A percentile compares a stretch with the other conserved stretches of the same genome.
These are phyloP conservation scores for Gobio occitaniae DNA, from an alignment of 2,797 vertebrate species.

Conservation along the genomic window DNA sequence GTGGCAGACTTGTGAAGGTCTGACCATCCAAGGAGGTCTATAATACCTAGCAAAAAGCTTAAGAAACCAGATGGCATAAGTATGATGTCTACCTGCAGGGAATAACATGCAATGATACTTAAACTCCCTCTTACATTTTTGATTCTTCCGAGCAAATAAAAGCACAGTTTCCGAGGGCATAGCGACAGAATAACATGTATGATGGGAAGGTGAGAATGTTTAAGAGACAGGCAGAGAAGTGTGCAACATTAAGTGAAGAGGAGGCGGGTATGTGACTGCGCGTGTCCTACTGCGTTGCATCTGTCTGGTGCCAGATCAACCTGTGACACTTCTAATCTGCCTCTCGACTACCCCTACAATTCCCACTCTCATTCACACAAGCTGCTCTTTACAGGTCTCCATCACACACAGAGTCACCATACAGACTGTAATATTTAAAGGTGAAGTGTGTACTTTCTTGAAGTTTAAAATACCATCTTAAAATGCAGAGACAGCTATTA, in stretches of 20 bases:
- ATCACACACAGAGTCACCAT: background rate
- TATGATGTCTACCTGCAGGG: slow-evolving; percentile 13
- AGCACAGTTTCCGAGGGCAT: background rate
- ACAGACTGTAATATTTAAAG: background rate
- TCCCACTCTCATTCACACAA: slow-evolving; percentile 34
- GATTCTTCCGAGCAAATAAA: background rate
- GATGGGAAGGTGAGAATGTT: slow-evolving; percentile 26
- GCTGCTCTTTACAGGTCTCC: slow-evolving; percentile 19
- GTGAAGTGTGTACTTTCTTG: background rate
- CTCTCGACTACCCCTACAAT: background rate
- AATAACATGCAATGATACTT: background rate
- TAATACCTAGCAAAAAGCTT: slow-evolving; percentile 18
- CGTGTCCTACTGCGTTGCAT: slow-evolving; percentile 29
- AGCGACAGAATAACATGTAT: background rate
- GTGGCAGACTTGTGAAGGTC: background rate
- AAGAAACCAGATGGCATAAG: slow-evolving; percentile 8
- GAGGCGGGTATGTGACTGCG: background rate
- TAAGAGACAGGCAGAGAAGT: slow-evolving; percentile 27
- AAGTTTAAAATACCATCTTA: background rate
- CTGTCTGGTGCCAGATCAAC: slow-evolving; percentile 32
- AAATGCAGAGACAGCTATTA: background rate
- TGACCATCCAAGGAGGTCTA: slow-evolving; percentile 19
- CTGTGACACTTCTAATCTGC: slow-evolving; percentile 15
- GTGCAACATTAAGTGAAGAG: slow-evolving; percentile 36
- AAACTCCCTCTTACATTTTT: background rate